Base-by-base conservation (phyloP, 2,888 invertebrate species). In the Noctua comes region DNA sequence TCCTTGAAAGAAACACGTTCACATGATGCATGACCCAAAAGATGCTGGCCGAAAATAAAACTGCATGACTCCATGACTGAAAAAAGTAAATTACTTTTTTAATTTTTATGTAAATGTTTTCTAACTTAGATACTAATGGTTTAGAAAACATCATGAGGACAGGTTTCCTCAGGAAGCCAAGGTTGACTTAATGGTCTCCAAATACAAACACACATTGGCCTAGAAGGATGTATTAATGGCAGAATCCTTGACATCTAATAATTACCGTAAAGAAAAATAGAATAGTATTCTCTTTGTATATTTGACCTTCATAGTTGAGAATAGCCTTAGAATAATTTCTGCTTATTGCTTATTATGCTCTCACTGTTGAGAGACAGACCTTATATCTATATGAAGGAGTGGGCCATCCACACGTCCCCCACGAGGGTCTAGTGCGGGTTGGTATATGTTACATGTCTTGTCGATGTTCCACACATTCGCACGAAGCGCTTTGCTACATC, bases 1-100 rank as follows among this genome's bases (percentile, higher is more conserved):
- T 79, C 73, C 70, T 71, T 84, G 31, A 84, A 73, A 43, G 27
- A 27, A 68, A 79, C 62, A 64, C 16, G n/a, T 11, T 68, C 68
- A 40, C 57, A 71, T 62, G 66, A 73, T 73, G 72, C 57, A 71
- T 64, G 70, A 59, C 70, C 81, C 46, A 70, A 46, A 77, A 68
- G 4, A 69, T 70, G 48, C 21, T 66, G 66, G 36, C n/a, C 31
- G 57, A 72, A 85, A 85, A 77, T 84, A 77, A 82, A 73, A 64
- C 66, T 51, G 73, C 27, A 51, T 36, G 48, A 66, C 62, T 57
- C 0, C 16, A 8, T n/a, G 64, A 10, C 57, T 81, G n/a, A 16
- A 57, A 81, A 48, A 65, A 62, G 16, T 43, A 57, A 79, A 74
- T 66, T 21, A 2, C 54, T 43, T 59, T 76, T 65, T 54, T 13